phyloP scores from a whole-genome alignment of 1,140 invertebrate genomes.

The Patella vulgata region DNA sequence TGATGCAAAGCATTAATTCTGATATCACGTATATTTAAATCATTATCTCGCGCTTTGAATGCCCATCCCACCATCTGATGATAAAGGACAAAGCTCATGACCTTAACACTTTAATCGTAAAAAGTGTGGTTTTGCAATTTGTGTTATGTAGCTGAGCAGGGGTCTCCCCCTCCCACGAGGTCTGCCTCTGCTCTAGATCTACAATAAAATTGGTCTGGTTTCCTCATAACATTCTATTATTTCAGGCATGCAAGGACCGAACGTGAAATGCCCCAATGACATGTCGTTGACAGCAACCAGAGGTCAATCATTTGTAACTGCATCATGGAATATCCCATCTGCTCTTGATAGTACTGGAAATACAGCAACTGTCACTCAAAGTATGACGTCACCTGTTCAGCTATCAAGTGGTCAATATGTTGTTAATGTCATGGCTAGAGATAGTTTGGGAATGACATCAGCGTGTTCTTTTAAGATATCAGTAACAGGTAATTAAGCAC shows the following conservation, averaged over 20 bases:
- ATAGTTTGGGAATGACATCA: constrained; percentile 22
- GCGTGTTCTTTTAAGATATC: constrained; percentile 41
- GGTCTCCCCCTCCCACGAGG: not conserved
- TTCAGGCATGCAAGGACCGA: constrained; percentile 32
- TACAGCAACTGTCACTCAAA: constrained; percentile 29
- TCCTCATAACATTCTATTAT: constrained; percentile 8
- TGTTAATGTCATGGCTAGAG: constrained; percentile 40
- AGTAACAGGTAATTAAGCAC: constrained; percentile 38
- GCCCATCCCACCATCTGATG: too few relatives aligned
- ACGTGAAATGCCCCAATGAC: constrained; percentile 32
- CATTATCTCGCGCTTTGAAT: too few relatives aligned
- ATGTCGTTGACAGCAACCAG: constrained; percentile 22
- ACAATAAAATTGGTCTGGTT: not conserved
- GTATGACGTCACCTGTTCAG: constrained; percentile 32
- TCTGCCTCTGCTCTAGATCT: not conserved
- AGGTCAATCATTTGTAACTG: constrained; percentile 30
- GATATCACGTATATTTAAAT: too few relatives aligned
- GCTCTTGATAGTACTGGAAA: constrained; percentile 36
- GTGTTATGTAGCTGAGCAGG: too few relatives aligned
- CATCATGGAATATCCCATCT: constrained; percentile 26
- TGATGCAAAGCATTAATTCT: too few relatives aligned
- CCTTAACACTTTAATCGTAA: too few relatives aligned
- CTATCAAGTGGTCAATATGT: constrained; percentile 36
- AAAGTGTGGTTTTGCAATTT: too few relatives aligned
- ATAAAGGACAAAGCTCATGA: too few relatives aligned